These are phyloP conservation scores for Ceratosolen solmsi DNA, from an alignment of 1,140 invertebrate genomes.

Conservation along the genomic window DNA sequence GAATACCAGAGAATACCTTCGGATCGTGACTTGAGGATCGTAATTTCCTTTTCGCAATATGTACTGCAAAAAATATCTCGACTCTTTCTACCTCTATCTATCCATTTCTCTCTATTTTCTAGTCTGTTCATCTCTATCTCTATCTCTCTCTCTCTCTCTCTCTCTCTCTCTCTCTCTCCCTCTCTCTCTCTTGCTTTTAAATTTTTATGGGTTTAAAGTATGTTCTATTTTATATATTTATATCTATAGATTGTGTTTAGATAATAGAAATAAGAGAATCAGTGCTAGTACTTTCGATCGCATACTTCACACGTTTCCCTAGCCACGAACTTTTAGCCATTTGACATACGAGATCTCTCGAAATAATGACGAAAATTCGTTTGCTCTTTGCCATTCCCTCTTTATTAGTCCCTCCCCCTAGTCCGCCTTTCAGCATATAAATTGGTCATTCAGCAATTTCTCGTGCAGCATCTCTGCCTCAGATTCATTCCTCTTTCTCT, in stretches of 20 bases:
- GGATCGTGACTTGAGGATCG: not conserved
- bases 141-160: not conserved
- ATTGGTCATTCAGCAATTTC: constrained; percentile 17
- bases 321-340: not conserved
- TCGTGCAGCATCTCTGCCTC: not conserved
- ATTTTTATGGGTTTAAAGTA: not conserved
- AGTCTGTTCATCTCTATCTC: not conserved
- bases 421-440: not conserved
- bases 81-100: not conserved
- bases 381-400: not conserved
- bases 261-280: not conserved
- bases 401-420: not conserved
- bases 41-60: not conserved
- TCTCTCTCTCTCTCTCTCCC: not conserved
- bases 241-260: not conserved
- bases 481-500: not conserved
- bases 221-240: not conserved
- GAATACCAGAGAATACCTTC: not conserved
- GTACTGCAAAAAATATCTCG: not conserved
- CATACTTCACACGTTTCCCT: not conserved
- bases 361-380: not conserved
- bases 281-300: not conserved
- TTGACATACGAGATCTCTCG: not conserved
- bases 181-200: too few species aligned
- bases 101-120: not conserved